These are phyloP conservation scores for Lepidostoma basale DNA, from an alignment of 1,140 invertebrate species.

Conservation along the genomic window DNA sequence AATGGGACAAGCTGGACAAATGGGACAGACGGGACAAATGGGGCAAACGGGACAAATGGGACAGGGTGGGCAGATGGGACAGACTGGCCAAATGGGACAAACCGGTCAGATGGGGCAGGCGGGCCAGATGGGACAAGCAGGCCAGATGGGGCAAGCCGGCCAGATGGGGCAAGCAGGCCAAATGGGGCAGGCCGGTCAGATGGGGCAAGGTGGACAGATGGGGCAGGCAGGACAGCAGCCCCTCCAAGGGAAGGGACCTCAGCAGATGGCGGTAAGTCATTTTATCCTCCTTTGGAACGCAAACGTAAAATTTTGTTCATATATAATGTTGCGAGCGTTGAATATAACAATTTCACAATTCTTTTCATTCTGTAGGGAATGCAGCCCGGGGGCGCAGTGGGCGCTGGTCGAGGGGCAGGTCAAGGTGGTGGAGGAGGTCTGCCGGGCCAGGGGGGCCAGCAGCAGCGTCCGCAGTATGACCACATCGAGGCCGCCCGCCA, in stretches of 20 bases:
- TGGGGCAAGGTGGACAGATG: conserved; percentile 33
- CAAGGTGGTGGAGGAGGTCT: conserved; percentile 40
- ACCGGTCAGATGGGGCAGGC: conserved; percentile 33
- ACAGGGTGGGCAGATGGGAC: conserved; percentile 35
- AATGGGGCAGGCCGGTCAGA: conserved; percentile 32
- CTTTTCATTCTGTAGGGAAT: conserved; percentile 44
- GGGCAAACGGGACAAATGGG: conserved; percentile 31
- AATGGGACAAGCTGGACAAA: conserved; percentile 26
- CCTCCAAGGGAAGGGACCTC: conserved; percentile 11
- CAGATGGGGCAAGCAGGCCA: conserved; percentile 39
- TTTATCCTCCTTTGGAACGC: background rate
- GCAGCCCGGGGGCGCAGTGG: conserved; percentile 29
- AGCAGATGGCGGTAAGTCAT: conserved; percentile 25
- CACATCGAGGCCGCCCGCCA: conserved; percentile 56
- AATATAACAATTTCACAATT: too few relatives aligned
- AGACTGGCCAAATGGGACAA: conserved; percentile 24
- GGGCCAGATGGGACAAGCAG: conserved; percentile 5
- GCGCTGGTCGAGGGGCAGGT: conserved; percentile 41
- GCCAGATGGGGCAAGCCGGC: conserved; percentile 32
- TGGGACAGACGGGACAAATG: conserved; percentile 39
- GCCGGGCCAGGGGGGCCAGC: conserved; percentile 47
- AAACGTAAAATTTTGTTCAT: background rate
- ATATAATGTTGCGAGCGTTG: background rate
- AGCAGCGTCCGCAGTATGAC: conserved; percentile 49
- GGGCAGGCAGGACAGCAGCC: conserved; percentile 9